Evolutionary conservation across 2,797 vertebrate species (phyloP).

Genomic region (Delichon dasypus): DNA sequence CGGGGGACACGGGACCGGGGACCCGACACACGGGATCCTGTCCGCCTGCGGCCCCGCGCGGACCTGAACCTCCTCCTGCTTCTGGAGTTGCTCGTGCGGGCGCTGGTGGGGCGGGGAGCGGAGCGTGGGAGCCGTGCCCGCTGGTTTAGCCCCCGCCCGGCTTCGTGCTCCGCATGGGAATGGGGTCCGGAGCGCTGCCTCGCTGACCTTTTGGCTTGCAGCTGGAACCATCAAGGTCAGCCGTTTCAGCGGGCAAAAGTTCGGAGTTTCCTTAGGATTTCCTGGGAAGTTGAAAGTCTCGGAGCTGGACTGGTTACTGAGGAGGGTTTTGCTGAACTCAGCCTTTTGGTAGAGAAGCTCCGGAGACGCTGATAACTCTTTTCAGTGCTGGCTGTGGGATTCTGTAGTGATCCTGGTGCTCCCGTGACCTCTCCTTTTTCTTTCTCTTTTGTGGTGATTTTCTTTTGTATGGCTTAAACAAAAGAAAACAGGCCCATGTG

Average conservation of each 20-base stretch:
- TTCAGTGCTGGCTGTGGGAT: background rate
- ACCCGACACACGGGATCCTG: background rate
- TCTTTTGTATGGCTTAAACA: constrained; percentile 36
- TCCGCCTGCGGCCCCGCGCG: background rate
- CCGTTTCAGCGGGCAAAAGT: background rate
- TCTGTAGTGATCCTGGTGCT: background rate
- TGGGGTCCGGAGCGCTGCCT: background rate
- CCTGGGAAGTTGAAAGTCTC: accelerated
- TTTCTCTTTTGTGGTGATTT: background rate
- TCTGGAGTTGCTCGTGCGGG: background rate
- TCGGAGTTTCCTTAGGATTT: background rate
- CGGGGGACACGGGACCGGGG: background rate
- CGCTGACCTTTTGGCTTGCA: background rate
- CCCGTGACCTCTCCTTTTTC: background rate
- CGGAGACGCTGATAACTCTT: background rate
- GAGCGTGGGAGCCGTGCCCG: background rate
- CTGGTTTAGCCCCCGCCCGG: background rate
- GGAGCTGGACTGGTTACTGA: background rate
- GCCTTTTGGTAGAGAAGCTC: background rate
- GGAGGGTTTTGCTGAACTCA: background rate
- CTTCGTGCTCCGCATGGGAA: background rate
- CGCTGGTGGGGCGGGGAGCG: background rate
- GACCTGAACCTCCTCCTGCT: background rate
- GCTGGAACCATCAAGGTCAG: background rate
- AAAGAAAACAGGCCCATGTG: background rate